phyloP scores from a whole-genome alignment of 2,797 vertebrate genomes.

The Allobates femoralis region DNA sequence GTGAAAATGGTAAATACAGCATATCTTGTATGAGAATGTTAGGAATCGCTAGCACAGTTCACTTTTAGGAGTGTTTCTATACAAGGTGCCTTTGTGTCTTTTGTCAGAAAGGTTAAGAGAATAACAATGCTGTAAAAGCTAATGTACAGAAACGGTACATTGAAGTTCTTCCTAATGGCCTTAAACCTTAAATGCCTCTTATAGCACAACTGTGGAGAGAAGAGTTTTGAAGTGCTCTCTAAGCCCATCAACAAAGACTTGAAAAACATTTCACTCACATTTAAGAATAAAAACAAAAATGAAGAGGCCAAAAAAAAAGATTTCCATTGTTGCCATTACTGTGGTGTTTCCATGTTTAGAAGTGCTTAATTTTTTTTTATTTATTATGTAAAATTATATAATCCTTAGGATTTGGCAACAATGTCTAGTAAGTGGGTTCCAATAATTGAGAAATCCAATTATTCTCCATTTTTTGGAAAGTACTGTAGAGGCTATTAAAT shows the following conservation, averaged over 20 bases:
- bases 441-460: not conserved
- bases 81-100: slow-evolving; percentile 33
- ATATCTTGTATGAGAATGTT: not conserved
- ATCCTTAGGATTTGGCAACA: not conserved
- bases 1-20: not conserved
- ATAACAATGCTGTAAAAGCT: slow-evolving; percentile 53
- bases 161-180: slow-evolving; percentile 15
- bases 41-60: not conserved
- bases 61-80: not conserved
- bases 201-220: slow-evolving; percentile 20
- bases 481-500: too few species aligned
- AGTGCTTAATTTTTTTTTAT: not conserved
- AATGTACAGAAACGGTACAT: slow-evolving; percentile 45
- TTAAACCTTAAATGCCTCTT: slow-evolving; percentile 44
- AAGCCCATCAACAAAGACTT: slow-evolving; percentile 33
- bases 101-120: slow-evolving; percentile 25
- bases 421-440: not conserved
- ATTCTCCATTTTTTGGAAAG: not conserved
- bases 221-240: slow-evolving; percentile 18
- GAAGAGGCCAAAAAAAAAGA: not conserved
- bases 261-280: slow-evolving; percentile 24
- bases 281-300: slow-evolving; percentile 10
- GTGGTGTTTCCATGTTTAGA: not conserved
- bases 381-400: too few species aligned
- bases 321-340: not conserved